phyloP scores from a whole-genome alignment of 2,888 invertebrate species.

The Aethes cnicana region DNA sequence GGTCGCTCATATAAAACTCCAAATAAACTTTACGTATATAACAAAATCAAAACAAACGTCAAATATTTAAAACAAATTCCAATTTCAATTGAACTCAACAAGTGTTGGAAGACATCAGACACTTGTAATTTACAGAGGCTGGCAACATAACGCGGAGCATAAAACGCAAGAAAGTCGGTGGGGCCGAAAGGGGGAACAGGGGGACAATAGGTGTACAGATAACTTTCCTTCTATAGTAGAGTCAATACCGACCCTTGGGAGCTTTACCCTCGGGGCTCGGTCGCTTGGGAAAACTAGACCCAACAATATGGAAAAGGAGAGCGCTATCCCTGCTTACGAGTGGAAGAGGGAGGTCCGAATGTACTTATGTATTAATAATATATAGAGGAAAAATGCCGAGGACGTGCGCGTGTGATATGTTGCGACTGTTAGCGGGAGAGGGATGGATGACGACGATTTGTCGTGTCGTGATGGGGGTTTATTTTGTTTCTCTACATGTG shows the following conservation, averaged over 20 bases:
- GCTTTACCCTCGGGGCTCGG: conserved; percentile 80
- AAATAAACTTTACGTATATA: too few species aligned
- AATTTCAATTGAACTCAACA: conserved; percentile 36
- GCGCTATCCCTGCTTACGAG: conserved; percentile 51
- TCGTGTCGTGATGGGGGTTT: conserved; percentile 82
- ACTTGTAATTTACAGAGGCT: conserved; percentile 34
- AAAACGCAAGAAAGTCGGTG: conserved; percentile 78
- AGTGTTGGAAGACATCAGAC: conserved; percentile 40
- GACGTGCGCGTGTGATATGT: conserved; percentile 81
- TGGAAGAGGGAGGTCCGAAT: conserved; percentile 64
- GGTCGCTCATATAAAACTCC: too few species aligned
- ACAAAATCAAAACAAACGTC: background rate
- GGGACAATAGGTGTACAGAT: conserved; percentile 81
- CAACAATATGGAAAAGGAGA: conserved; percentile 81
- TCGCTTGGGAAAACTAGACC: conserved; percentile 83
- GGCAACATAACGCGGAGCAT: conserved; percentile 70
- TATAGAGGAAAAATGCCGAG: conserved; percentile 82
- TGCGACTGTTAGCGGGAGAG: conserved; percentile 79
- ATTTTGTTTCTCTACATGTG: conserved; percentile 75
- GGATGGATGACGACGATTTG: conserved; percentile 82
- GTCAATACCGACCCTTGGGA: conserved; percentile 82
- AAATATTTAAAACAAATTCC: background rate
- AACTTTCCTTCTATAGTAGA: conserved; percentile 81
- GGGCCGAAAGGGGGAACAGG: conserved; percentile 45
- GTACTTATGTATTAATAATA: conserved; percentile 82